These are phyloP conservation scores for Radopholus similis DNA, from an alignment of 1,140 invertebrate genomes.

Conservation along the genomic window DNA sequence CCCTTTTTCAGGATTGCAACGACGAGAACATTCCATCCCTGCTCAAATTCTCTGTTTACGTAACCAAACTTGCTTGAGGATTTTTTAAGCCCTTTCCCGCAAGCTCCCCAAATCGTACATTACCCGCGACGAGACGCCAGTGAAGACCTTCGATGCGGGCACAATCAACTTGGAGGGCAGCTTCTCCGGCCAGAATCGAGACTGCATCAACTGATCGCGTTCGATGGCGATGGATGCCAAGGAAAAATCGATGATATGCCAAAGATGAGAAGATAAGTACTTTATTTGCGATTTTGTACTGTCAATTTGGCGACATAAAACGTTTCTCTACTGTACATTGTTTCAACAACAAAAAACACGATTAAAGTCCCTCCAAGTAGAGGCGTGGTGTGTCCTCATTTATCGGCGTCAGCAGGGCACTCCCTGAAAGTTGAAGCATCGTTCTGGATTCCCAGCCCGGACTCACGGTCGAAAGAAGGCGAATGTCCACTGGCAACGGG, in stretches of 20 bases:
- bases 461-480: not conserved
- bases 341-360: too few relatives aligned
- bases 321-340: too few relatives aligned
- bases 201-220: slow-evolving; percentile 20
- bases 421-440: not conserved
- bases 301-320: too few relatives aligned
- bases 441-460: not conserved
- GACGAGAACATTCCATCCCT: slow-evolving; percentile 10
- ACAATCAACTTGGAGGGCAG: slow-evolving; percentile 31
- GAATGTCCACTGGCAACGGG: not conserved
- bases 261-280: too few relatives aligned
- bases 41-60: slow-evolving; percentile 11
- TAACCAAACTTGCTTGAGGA: slow-evolving; percentile 12
- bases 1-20: slow-evolving; percentile 16
- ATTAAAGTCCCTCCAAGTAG: slow-evolving; percentile 10
- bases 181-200: slow-evolving; percentile 26
- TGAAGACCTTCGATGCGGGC: slow-evolving; percentile 36
- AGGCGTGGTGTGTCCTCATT: slow-evolving; percentile 19
- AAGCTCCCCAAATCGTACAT: slow-evolving; percentile 40
- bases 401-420: not conserved
- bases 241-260: too few relatives aligned
- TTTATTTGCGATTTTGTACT: too few relatives aligned
- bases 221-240: too few relatives aligned
- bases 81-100: slow-evolving; percentile 14
- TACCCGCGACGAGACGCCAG: slow-evolving; percentile 16